Evolutionary conservation across 1,140 invertebrate species (phyloP).

Genomic region (Parapsyche elsis): DNA sequence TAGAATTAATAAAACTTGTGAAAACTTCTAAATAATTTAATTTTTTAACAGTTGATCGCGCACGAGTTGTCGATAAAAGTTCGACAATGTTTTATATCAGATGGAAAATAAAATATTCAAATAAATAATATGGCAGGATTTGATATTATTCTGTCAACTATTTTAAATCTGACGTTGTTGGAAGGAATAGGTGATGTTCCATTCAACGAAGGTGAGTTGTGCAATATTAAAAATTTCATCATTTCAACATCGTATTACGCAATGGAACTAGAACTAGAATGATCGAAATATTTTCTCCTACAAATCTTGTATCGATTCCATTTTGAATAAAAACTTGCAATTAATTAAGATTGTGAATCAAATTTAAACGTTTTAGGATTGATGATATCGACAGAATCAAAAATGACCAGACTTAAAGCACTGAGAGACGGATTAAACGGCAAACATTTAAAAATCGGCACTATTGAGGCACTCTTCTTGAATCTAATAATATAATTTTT

Average conservation of each 20-base stretch:
- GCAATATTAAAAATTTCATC: not conserved
- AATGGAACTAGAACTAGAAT: too few relatives aligned
- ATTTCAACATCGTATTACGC: not conserved
- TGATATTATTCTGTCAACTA: not conserved
- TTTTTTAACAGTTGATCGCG: not conserved
- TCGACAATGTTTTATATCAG: not conserved
- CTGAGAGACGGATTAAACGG: conserved; percentile 39
- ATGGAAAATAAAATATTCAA: conserved; percentile 16
- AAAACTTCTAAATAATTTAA: not conserved
- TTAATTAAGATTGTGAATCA: too few relatives aligned
- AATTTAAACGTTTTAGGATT: not conserved
- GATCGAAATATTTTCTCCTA: too few relatives aligned
- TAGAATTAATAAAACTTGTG: too few relatives aligned
- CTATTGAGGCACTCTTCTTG: conserved; percentile 48
- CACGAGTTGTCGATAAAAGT: not conserved
- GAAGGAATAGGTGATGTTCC: not conserved
- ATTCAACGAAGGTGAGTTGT: not conserved
- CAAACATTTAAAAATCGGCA: conserved; percentile 48
- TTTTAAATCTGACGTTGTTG: not conserved
- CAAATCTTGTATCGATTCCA: too few relatives aligned
- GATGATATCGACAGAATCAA: not conserved
- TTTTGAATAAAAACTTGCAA: too few relatives aligned
- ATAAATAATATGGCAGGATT: not conserved
- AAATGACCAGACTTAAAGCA: not conserved
- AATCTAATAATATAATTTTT: conserved; percentile 1